Evolutionary conservation across 1,140 invertebrate genomes (phyloP), one percentile per base, ranked within the genome.

Genomic region (Delia radicum): DNA sequence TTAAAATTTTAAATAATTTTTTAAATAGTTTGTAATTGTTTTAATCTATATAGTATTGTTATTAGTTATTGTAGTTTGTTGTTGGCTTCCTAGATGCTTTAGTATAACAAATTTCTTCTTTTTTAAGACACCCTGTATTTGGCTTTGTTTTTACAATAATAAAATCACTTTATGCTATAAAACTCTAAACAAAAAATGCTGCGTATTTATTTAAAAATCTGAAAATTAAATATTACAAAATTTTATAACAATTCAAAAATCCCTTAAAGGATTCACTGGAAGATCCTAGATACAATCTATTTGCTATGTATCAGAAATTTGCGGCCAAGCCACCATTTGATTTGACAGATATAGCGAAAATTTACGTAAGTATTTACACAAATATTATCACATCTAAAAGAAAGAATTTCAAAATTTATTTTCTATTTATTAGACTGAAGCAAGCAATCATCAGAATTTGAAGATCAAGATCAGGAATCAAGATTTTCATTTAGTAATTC

Each of bases 401-500:
- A n/a, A n/a, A n/a, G n/a, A n/a, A 13, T 5, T 10, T 33, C 31
- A 33, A 42, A 42, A 15, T 42, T 42, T 15, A 42, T 10, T 15
- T 1, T 13, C 10, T 5, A 3, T 15, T 3, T 3, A 42, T 42
- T 42, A 65, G 28, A 0, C n/a, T 84, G 83, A 0, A 65, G 84
- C 72, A 71, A 76, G 48, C 83, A 85, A 42, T 61, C 81, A 13
- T 2, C 26, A 10, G 83, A 85, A 46, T 86, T 79, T 71, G 85
- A 86, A n/a, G 91, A 93, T 77, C 75, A 77, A 28, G 83, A 85
- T 71, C 74, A 85, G 21, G 92, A 93, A 82, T 93, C 92, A 27
- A 89, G 92, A 75, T 92, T 91, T 80, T 93, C 92, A 0, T 93
- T 92, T 79, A 93, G 92, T 81, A 93, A 92, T 82, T 91, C 91